A percentile compares a stretch with the other conserved stretches of the same genome.
phyloP scores from a whole-genome alignment of 2,113 vertebrate species.

The Cepphus grylle region DNA sequence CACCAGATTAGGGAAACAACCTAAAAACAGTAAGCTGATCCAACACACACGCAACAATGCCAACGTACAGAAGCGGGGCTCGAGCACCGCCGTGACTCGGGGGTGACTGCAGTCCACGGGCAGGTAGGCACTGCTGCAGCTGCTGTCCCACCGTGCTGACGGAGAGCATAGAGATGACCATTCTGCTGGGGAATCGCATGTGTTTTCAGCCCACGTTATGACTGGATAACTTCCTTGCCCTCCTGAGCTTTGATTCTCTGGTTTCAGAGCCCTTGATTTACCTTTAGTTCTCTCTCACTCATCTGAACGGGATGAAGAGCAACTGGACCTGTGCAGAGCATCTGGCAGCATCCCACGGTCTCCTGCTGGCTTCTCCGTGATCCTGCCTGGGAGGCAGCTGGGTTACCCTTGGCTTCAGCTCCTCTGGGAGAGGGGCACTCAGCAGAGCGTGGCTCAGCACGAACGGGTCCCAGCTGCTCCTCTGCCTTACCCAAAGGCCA shows the following conservation, averaged over 20 bases:
- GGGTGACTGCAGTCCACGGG: fast-evolving
- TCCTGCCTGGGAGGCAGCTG: background rate
- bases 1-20: background rate
- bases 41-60: background rate
- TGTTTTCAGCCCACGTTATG: background rate
- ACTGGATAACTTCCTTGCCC: background rate
- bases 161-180: background rate
- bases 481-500: background rate
- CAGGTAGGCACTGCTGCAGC: fast-evolving
- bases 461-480: background rate
- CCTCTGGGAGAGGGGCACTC: background rate
- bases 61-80: fast-evolving
- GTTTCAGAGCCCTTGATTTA: background rate
- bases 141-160: fast-evolving
- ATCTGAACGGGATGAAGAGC: background rate
- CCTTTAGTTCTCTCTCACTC: background rate
- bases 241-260: background rate
- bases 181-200: background rate
- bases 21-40: background rate
- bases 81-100: background rate
- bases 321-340: background rate
- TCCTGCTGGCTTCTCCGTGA: background rate
- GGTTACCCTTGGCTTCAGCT: background rate
- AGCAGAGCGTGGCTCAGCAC: background rate
- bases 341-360: background rate